Conservation (phyloP, 2,113 vertebrate species). For the Synchiropus splendidus region DNA sequence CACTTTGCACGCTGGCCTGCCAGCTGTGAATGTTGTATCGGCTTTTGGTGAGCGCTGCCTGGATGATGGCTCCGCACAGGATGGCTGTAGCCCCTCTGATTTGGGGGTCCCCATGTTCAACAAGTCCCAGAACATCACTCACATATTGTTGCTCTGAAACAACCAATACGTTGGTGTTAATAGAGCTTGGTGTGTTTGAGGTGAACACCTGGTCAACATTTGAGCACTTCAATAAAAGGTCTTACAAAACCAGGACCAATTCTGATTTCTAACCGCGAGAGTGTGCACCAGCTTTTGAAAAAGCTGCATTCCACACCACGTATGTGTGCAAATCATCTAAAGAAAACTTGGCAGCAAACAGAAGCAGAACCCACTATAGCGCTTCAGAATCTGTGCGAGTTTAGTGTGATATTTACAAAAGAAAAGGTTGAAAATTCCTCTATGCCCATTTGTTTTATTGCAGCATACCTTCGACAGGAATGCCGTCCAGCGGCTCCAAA, state of each 20-base stretch:
- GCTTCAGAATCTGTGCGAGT: too few relatives aligned
- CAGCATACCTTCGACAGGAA: conserved; percentile 64
- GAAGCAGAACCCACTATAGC: background rate
- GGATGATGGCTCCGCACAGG: conserved; percentile 82
- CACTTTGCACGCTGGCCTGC: conserved; percentile 69
- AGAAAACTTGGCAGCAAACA: background rate
- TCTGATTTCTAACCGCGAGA: too few relatives aligned
- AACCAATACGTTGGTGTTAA: background rate
- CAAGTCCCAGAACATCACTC: conserved; percentile 80
- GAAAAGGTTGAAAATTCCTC: background rate
- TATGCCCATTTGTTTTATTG: conserved; percentile 2
- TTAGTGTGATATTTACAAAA: too few relatives aligned
- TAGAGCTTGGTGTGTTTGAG: too few relatives aligned
- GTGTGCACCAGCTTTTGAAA: too few relatives aligned
- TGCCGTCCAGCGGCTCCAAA: conserved; percentile 70
- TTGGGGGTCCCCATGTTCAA: conserved; percentile 89
- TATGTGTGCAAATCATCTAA: too few relatives aligned
- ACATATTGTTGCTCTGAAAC: conserved; percentile 87
- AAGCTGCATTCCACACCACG: too few relatives aligned
- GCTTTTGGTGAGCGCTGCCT: conserved; percentile 79
- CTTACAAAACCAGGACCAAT: too few relatives aligned
- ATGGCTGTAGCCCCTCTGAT: conserved; percentile 89
- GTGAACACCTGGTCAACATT: too few relatives aligned
- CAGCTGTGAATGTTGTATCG: conserved; percentile 80
- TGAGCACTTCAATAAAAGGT: too few relatives aligned